phyloP scores from a whole-genome alignment of 2,113 vertebrate species.

The Odontesthes bonariensis region DNA sequence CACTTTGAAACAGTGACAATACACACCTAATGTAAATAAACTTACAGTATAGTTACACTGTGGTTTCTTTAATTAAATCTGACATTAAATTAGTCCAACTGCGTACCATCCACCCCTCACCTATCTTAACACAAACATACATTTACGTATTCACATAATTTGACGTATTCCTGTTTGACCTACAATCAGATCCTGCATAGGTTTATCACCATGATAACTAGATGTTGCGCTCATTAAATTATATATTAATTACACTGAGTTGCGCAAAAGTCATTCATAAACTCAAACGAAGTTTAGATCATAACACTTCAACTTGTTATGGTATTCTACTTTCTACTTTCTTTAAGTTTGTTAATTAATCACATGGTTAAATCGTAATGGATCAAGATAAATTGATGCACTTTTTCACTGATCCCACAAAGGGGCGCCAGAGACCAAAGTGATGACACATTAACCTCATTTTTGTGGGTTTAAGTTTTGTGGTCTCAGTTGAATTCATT shows the following conservation, averaged over 20 bases:
- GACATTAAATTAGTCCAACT: slow-evolving; percentile 2
- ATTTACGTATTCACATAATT: not conserved
- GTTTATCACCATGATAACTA: too few relatives aligned
- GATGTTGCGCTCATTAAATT: too few relatives aligned
- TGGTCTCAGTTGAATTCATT: not conserved
- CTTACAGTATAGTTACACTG: not conserved
- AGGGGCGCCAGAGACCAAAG: slow-evolving; percentile 73
- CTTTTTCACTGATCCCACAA: slow-evolving; percentile 55
- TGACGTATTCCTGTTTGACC: not conserved
- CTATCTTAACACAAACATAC: too few relatives aligned
- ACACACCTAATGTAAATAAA: not conserved
- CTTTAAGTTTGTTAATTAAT: not conserved
- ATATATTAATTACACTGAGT: too few relatives aligned
- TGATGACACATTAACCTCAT: not conserved
- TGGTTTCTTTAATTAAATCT: not conserved
- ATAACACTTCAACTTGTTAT: not conserved
- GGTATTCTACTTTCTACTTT: not conserved
- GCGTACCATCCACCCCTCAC: not conserved
- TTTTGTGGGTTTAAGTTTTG: not conserved
- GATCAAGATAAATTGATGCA: slow-evolving; percentile 2
- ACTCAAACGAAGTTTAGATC: not conserved
- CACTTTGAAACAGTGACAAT: slow-evolving; percentile 5
- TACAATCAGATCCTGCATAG: too few relatives aligned
- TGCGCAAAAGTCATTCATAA: not conserved
- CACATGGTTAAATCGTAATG: not conserved